phyloP scores from a whole-genome alignment of 2,888 invertebrate species.

The Pyrgus malvae region DNA sequence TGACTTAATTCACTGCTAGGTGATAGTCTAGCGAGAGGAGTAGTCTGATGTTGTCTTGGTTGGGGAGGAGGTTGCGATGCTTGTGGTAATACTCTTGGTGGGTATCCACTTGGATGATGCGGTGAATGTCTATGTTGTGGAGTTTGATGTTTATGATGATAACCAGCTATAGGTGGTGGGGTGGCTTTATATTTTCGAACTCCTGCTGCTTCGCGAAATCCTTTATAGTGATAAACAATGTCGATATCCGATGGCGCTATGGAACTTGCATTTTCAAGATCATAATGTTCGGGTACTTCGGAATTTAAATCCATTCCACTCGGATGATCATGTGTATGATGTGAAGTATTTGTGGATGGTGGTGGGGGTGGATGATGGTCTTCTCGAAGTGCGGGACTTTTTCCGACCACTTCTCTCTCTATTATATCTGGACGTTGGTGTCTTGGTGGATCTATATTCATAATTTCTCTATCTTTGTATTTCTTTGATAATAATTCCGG shows the following conservation, averaged over 20 bases:
- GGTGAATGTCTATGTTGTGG: slow-evolving; percentile 90
- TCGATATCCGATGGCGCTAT: slow-evolving; percentile 99
- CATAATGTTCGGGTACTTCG: slow-evolving; percentile 95
- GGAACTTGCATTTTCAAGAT: slow-evolving; percentile 97
- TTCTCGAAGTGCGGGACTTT: slow-evolving; percentile 89
- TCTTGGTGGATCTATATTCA: slow-evolving; percentile 86
- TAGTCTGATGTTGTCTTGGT: slow-evolving; percentile 91
- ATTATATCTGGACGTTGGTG: slow-evolving; percentile 97
- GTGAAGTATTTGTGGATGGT: slow-evolving; percentile 86
- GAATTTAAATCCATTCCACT: slow-evolving; percentile 88
- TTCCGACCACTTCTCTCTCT: slow-evolving; percentile 92
- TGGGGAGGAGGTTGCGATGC: slow-evolving; percentile 85
- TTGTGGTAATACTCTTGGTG: slow-evolving; percentile 87
- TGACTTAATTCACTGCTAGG: slow-evolving; percentile 96
- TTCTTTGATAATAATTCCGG: slow-evolving; percentile 94
- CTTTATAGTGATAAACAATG: slow-evolving; percentile 97
- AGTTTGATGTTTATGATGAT: slow-evolving; percentile 88
- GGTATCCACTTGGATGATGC: slow-evolving; percentile 88
- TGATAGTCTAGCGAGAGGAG: slow-evolving; percentile 93
- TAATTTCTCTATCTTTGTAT: slow-evolving; percentile 92
- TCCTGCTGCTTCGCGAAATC: slow-evolving; percentile 92
- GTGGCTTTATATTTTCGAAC: slow-evolving; percentile 94
- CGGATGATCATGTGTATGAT: slow-evolving; percentile 88
- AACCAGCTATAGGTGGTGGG: slow-evolving; percentile 89
- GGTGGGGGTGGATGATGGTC: slow-evolving; percentile 92